These are phyloP conservation scores for Fragum whitleyi DNA, from an alignment of 2,888 invertebrate genomes.

Conservation along the genomic window DNA sequence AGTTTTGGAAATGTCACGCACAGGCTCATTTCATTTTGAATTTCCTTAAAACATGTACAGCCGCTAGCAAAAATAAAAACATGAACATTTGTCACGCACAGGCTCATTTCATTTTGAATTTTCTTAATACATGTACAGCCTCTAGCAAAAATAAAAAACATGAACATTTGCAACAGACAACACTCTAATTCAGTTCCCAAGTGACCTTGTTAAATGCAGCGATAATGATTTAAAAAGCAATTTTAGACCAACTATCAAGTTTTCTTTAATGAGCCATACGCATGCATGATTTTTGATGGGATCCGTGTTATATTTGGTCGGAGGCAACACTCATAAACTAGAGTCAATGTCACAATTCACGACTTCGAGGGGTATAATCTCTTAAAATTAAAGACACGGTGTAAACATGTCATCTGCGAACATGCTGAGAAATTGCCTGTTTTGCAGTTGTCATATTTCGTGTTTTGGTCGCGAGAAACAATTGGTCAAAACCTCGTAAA, in stretches of 20 bases:
- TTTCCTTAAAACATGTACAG: too few species aligned
- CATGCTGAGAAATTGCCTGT: constrained; percentile 21
- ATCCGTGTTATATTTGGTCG: neutral
- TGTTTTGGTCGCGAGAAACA: constrained; percentile 1
- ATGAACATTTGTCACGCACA: too few species aligned
- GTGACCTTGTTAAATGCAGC: neutral
- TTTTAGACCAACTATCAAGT: neutral
- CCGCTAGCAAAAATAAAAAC: too few species aligned
- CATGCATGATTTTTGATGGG: neutral
- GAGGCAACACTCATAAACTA: neutral
- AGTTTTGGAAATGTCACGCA: too few species aligned
- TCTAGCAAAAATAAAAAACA: too few species aligned
- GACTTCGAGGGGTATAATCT: neutral
- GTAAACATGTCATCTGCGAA: neutral
- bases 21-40: too few species aligned
- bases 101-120: too few species aligned
- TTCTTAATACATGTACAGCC: too few species aligned
- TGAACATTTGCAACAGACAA: too few species aligned
- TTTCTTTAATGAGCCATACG: neutral
- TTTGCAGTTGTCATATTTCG: constrained; percentile 8
- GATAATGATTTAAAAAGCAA: constrained; percentile 3
- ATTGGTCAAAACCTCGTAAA: constrained; percentile 12
- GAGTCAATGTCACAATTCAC: neutral
- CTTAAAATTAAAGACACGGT: neutral
- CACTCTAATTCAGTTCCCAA: neutral